Evolutionary conservation across 2,888 invertebrate genomes (phyloP).

Genomic region (Exocentrus adspersus): DNA sequence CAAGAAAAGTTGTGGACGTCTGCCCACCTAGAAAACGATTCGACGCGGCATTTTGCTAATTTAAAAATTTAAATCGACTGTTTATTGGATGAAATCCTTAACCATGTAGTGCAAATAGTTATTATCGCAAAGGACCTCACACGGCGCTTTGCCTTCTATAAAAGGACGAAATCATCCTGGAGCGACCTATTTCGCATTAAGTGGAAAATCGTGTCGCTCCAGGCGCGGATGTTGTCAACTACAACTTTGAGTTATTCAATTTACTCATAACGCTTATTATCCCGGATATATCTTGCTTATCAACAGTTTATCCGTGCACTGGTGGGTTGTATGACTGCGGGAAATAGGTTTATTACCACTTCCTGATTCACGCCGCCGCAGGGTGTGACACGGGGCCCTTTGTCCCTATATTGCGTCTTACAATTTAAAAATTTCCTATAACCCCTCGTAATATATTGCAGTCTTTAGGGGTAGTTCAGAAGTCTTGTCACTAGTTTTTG

Average conservation of each 20-base stretch:
- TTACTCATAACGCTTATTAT: conserved; percentile 48
- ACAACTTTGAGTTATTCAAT: conserved; percentile 49
- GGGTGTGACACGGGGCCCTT: conserved; percentile 9
- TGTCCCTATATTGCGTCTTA: conserved; percentile 15
- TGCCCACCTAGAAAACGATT: no score
- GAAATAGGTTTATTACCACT: conserved; percentile 33
- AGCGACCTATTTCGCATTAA: conserved; percentile 47
- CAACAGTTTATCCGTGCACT: conserved; percentile 36
- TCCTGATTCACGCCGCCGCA: conserved; percentile 11
- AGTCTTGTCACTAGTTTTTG: no score
- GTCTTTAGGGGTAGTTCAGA: background rate
- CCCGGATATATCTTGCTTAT: conserved; percentile 45
- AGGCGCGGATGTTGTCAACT: conserved; percentile 48
- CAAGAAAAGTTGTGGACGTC: no score
- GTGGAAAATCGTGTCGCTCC: conserved; percentile 50
- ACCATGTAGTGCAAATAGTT: conserved; percentile 1
- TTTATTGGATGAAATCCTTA: no score
- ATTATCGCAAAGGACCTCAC: conserved; percentile 17
- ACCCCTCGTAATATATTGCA: background rate
- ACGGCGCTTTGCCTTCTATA: conserved; percentile 39
- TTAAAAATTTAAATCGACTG: no score
- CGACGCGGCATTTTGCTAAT: no score
- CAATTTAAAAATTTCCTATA: conserved; percentile 2
- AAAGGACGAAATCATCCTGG: conserved; percentile 47
- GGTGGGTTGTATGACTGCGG: conserved; percentile 19